phyloP scores from a whole-genome alignment of 1,140 invertebrate genomes.

The Brachionus sp. region DNA sequence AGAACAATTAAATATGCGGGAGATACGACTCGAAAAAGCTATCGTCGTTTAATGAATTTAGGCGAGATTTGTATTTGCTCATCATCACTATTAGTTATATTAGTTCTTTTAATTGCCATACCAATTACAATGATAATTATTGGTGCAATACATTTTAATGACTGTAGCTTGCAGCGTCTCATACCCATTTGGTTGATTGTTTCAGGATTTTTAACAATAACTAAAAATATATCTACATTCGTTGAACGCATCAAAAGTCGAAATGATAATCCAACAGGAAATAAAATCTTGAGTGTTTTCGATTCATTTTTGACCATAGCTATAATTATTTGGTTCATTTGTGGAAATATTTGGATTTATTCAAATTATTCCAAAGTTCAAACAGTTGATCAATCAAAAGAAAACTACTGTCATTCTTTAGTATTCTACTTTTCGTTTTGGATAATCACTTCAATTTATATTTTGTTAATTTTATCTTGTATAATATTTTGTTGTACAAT shows the following conservation, averaged over 20 bases:
- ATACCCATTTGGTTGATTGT: conserved; percentile 44
- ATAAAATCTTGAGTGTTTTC: neutral
- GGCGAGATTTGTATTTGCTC: neutral
- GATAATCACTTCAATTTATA: conserved; percentile 18
- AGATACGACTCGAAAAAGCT: neutral
- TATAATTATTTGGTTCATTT: conserved; percentile 40
- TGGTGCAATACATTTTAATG: neutral
- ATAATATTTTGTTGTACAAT: conserved; percentile 40
- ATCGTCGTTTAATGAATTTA: neutral
- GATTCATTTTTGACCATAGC: conserved; percentile 8
- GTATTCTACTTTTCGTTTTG: conserved; percentile 25
- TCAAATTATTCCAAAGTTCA: neutral
- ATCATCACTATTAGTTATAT: neutral
- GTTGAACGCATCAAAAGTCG: neutral
- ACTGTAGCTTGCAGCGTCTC: neutral
- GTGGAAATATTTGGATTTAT: conserved; percentile 42
- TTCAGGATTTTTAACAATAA: neutral
- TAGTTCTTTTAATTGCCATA: conserved; percentile 18
- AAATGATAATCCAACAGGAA: neutral
- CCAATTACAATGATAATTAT: conserved; percentile 33
- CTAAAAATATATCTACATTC: conserved; percentile 23
- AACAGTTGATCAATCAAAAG: neutral
- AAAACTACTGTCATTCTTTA: conserved; percentile 6
- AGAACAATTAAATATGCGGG: conserved; percentile 24
- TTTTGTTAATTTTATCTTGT: neutral